These are phyloP conservation scores for Athripsodes cinereus DNA, from an alignment of 2,888 invertebrate species.

Conservation along the genomic window DNA sequence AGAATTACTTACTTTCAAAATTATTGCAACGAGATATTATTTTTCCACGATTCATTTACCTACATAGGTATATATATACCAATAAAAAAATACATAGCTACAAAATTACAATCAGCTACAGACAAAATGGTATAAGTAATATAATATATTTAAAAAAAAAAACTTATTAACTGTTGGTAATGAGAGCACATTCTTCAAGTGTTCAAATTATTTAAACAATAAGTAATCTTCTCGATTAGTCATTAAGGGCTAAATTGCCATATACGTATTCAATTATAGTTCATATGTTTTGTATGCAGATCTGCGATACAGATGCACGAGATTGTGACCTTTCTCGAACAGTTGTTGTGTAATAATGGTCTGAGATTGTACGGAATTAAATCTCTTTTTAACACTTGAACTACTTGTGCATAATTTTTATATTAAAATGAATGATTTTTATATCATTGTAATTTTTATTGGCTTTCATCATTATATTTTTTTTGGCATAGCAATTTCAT, in stretches of 20 bases:
- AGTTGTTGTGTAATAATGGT: neutral
- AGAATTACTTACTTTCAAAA: too few relatives aligned
- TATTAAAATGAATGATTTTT: too few relatives aligned
- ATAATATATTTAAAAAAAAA: neutral
- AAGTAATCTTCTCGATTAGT: neutral
- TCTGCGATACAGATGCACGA: neutral
- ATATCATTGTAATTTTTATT: too few relatives aligned
- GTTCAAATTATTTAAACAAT: neutral
- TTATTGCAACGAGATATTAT: too few relatives aligned
- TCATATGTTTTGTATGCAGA: neutral
- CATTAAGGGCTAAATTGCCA: neutral
- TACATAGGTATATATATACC: too few relatives aligned
- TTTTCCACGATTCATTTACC: too few relatives aligned
- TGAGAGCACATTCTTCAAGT: neutral
- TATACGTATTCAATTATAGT: neutral
- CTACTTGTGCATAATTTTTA: too few relatives aligned
- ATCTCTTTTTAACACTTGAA: slow-evolving; percentile 2
- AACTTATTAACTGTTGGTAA: neutral
- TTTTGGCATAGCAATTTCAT: too few relatives aligned
- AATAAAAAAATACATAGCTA: neutral
- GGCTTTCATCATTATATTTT: too few relatives aligned
- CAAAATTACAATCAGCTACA: neutral
- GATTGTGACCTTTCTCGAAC: neutral
- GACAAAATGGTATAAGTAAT: neutral
- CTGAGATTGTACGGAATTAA: neutral